Evolutionary conservation across 2,797 vertebrate species (phyloP).

Genomic region (Rhabdophis nuchalis): DNA sequence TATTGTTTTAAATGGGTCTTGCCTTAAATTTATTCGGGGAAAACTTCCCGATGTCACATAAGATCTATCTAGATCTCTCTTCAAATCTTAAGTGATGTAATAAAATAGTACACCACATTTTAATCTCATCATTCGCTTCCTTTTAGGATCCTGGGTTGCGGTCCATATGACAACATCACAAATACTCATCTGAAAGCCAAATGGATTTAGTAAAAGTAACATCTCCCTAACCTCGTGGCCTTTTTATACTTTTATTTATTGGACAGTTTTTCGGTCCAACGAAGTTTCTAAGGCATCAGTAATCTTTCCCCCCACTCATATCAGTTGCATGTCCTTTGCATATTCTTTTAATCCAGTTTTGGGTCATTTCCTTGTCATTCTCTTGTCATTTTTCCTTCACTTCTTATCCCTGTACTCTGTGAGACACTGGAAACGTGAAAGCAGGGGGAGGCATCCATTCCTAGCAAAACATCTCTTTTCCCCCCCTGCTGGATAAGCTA

Average conservation of each 20-base stretch:
- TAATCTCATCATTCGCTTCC: background rate
- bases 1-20: background rate
- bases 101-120: background rate
- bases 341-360: background rate
- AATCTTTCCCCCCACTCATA: no score
- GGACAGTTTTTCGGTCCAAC: background rate
- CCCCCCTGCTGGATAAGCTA: background rate
- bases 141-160: background rate
- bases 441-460: background rate
- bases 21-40: background rate
- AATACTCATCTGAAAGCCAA: background rate
- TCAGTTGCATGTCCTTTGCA: no score
- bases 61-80: background rate
- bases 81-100: background rate
- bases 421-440: background rate
- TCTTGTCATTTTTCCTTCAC: background rate
- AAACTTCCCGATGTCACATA: background rate
- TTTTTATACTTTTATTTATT: background rate
- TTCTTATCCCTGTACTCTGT: background rate
- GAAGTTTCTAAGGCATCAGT: background rate
- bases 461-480: background rate
- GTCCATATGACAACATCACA: background rate
- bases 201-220: background rate
- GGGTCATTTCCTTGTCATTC: background rate
- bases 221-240: background rate